A percentile compares a stretch with the other conserved stretches of the same genome.
Conservation (phyloP, 2,888 invertebrate species). For the Hydroisotoma schaefferi region DNA sequence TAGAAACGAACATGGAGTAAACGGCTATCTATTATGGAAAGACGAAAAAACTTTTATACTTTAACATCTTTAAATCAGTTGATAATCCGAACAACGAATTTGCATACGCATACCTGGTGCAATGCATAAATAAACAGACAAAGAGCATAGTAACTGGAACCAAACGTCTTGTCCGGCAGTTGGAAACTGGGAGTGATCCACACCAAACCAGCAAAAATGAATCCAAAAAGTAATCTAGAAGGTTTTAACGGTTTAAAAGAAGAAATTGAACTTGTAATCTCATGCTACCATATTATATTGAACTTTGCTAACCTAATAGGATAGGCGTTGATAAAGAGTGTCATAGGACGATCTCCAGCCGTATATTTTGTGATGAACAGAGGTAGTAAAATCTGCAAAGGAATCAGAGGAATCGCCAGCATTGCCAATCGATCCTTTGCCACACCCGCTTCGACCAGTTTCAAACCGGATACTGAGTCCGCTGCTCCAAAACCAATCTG, state of each 20-base stretch:
- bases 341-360: conserved; percentile 75
- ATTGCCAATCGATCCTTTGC: conserved; percentile 91
- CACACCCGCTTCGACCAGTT: conserved; percentile 92
- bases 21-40: conserved; percentile 68
- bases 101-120: conserved; percentile 80
- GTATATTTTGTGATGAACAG: conserved; percentile 77
- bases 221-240: conserved; percentile 73
- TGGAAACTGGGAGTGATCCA: conserved; percentile 77
- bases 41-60: too few relatives aligned
- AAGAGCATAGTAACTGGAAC: conserved; percentile 67
- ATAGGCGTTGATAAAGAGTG: conserved; percentile 81
- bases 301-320: conserved; percentile 67
- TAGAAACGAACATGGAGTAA: conserved; percentile 95
- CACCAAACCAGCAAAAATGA: conserved; percentile 77
- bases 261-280: too few relatives aligned
- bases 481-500: conserved; percentile 93
- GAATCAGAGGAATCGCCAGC: conserved; percentile 87
- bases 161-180: conserved; percentile 61
- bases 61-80: too few relatives aligned
- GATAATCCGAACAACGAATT: too few relatives aligned
- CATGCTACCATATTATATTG: too few relatives aligned
- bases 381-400: conserved; percentile 89
- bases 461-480: conserved; percentile 90
- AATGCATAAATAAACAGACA: conserved; percentile 76
- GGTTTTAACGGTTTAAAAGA: too few relatives aligned